Evolutionary conservation across 2,797 vertebrate genomes (phyloP).

Genomic region (Tokudaia tokunoshimensis): DNA sequence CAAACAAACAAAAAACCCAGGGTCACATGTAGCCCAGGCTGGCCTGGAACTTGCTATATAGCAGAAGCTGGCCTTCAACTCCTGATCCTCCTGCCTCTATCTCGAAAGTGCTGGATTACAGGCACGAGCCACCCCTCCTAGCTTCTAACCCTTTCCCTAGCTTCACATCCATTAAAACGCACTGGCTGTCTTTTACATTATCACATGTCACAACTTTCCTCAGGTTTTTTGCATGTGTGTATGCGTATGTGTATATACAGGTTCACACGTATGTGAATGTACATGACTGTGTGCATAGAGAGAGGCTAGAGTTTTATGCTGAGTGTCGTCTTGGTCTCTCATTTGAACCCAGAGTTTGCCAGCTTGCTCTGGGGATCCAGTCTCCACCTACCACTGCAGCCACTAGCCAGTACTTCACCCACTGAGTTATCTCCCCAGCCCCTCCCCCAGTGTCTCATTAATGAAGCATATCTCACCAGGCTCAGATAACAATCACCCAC

Average conservation of each 20-base stretch:
- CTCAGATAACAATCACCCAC: not conserved
- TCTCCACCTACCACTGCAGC: not conserved
- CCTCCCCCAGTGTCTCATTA: not conserved
- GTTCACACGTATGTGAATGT: not conserved
- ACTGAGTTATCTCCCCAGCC: not conserved
- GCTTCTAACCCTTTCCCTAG: not conserved
- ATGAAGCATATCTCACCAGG: not conserved
- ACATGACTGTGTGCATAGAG: not conserved
- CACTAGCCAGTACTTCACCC: not conserved
- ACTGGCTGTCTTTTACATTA: not conserved
- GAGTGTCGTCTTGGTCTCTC: not conserved
- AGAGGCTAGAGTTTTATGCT: not conserved
- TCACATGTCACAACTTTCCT: not conserved
- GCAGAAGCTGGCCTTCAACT: not conserved
- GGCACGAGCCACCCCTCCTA: too few relatives aligned
- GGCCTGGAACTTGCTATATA: not conserved
- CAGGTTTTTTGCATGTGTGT: not conserved
- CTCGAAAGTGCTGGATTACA: too few relatives aligned
- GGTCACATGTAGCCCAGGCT: not conserved
- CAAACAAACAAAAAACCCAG: too few relatives aligned
- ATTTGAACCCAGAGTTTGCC: not conserved
- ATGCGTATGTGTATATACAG: not conserved
- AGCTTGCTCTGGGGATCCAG: not conserved
- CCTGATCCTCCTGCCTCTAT: not conserved
- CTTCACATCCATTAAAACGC: not conserved